A percentile compares a stretch with the other conserved stretches of the same genome.
Conservation (phyloP, 1,140 invertebrate species). For the Copidosoma floridanum region DNA sequence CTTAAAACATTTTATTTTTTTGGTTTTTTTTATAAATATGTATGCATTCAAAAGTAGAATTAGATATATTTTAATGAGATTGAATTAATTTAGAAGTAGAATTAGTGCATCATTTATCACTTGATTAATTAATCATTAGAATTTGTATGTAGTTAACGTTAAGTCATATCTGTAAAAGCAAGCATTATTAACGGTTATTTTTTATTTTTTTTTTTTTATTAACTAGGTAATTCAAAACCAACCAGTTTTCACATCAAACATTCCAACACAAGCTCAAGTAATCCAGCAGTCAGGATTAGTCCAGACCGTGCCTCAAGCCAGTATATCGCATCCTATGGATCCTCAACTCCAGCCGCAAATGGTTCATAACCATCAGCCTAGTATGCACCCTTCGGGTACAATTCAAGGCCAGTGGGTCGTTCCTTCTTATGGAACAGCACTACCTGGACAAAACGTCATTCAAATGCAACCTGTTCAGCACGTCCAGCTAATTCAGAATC, state of each 20-base stretch:
- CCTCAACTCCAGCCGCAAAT: conserved; percentile 35
- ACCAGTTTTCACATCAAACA: conserved; percentile 21
- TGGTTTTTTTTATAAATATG: neutral
- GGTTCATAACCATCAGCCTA: conserved; percentile 32
- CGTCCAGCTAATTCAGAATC: conserved; percentile 34
- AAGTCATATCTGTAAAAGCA: no score
- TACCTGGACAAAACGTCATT: conserved; percentile 33
- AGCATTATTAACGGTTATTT: no score
- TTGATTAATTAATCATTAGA: no score
- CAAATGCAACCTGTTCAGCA: conserved; percentile 40
- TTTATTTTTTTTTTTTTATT: neutral
- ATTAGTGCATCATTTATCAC: no score
- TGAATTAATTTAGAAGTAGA: no score
- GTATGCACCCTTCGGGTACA: conserved; percentile 31
- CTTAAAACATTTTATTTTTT: neutral
- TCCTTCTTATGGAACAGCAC: conserved; percentile 33
- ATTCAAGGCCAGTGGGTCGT: conserved; percentile 40
- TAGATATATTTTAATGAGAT: no score
- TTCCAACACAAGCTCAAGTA: conserved; percentile 26
- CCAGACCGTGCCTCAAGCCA: conserved; percentile 17
- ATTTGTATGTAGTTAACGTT: no score
- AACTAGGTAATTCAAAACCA: conserved; percentile 14
- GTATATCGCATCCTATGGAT: conserved; percentile 32
- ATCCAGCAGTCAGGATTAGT: conserved; percentile 9
- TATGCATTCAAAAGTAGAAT: no score